phyloP scores from a whole-genome alignment of 2,888 invertebrate species.

The Dolichomitus sp. region DNA sequence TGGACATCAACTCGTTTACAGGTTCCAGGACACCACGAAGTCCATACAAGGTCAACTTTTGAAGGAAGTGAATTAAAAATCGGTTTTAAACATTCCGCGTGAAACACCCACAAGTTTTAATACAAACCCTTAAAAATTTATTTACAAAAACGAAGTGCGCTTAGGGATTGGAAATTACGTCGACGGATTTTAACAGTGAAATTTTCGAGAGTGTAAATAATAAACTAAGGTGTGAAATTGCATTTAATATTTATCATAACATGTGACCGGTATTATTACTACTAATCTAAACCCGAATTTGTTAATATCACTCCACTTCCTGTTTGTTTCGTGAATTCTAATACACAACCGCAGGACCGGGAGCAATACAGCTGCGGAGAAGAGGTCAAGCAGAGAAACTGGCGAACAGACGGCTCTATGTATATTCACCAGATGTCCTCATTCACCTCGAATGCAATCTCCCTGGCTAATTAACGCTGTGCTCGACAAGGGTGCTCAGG shows the following conservation, averaged over 20 bases:
- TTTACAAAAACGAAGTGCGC: constrained; percentile 33
- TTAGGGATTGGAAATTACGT: constrained; percentile 39
- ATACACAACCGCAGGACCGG: constrained; percentile 31
- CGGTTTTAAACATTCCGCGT: neutral
- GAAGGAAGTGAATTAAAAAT: neutral
- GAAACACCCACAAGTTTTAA: neutral
- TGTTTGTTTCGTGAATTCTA: constrained; percentile 30
- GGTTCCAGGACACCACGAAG: neutral
- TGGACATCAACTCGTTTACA: constrained; percentile 27
- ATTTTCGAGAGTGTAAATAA: constrained; percentile 13
- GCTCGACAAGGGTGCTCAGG: constrained; percentile 52
- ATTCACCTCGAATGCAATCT: constrained; percentile 62
- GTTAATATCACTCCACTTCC: neutral
- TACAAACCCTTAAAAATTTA: constrained; percentile 5
- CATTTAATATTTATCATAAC: neutral
- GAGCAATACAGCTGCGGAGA: neutral
- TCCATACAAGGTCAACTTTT: neutral
- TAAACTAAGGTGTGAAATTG: neutral
- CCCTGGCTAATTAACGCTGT: constrained; percentile 61
- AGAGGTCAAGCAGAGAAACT: constrained; percentile 48
- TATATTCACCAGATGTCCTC: constrained; percentile 49
- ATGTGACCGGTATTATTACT: neutral
- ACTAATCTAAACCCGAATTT: neutral
- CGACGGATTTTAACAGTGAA: neutral
- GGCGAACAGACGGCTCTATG: constrained; percentile 40